Evolutionary conservation across 2,113 vertebrate species (phyloP), one percentile per base, ranked within the genome.

Genomic region (Pelusios castaneus): DNA sequence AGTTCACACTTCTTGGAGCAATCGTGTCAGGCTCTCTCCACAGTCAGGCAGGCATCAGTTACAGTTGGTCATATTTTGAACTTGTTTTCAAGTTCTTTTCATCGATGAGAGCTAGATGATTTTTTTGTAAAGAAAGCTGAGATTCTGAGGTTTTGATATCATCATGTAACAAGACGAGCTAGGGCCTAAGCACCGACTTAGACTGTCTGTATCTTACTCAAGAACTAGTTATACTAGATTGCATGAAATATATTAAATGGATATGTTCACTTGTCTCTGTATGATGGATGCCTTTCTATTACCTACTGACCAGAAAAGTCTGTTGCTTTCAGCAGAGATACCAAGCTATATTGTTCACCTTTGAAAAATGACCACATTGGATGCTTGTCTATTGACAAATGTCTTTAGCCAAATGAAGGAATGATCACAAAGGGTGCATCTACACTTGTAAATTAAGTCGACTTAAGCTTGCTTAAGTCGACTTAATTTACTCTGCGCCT

Each of bases 211-310:
- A 14, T 56, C n/a, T 82, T 93, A 88, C 82, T n/a, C 56, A 7
- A 88, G 58, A 41, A 19, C 7, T 25, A 81, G 49, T 24, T 31
- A 14, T 84, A 92, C 56, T 27, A 58, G 56, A 58, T 58, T 58
- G 24, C 56, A 25, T 58, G 22, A 58, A 24, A 58, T 58, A 45
- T 41, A 83, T 24, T 51, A 67, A 51, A 81, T 86, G 54, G 54
- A 16, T 92, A 56, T 27, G 12, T 51, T 47, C 81, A 58, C 85
- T 58, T 91, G 83, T 92, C 89, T 85, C 82, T 91, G n/a, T 84
- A 81, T 94, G 89, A 92, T 88, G 82, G 93, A 96, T 93, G 55
- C 75, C 49, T 86, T 93, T 88, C 92, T 92, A 91, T 93, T 95
- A 86, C 41, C 80, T 89, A 84, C 81, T 55, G 94, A 93, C 94